Base-by-base conservation (phyloP, 2,113 vertebrate genomes). In the Chamaetylas fuelleborni region DNA sequence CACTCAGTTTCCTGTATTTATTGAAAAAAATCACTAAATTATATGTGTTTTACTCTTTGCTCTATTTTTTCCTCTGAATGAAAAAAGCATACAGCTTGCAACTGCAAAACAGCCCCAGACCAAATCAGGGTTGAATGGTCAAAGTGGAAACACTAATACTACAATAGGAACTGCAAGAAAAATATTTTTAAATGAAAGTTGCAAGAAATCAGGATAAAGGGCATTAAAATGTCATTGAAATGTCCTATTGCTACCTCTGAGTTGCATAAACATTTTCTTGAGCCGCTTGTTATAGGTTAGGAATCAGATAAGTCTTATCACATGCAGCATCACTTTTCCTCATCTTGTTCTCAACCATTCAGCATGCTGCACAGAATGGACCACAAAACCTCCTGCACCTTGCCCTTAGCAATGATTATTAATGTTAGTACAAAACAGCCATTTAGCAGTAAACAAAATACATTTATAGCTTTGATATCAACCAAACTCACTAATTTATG, bases 1-100 rank as follows among this genome's bases (percentile, higher is more conserved):
- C 91, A 95, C 56, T 93, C 33, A 70, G 47, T 79, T 97, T 95
- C 58, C 69, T 92, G 70, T 83, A 77, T 96, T 97, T 81, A 81
- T 43, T 89, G 77, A 88, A 85, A 69, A 69, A 95, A 88, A 87
- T 70, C 50, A 54, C 81, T 85, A 65, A 81, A 90, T 64, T 88
- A 61, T 60, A 7, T 76, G 61, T 60, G 26, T 92, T 42, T 78
- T 23, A 47, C 20, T 72, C 79, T 74, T 95, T 8, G 18, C 45
- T 90, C 82, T 82, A 13, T 53, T 64, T 88, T 69, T 81, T 9
- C 24, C n/a, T 57, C 56, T 40, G 23, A 43, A 53, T 24, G 26
- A 58, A 69, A 72, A 90, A 61, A 73, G 5, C 19, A 45, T n/a
- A 34, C 14, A 58, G 28, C 28, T 40, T 70, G 25, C 45, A 72